Evolutionary conservation across 2,888 invertebrate species (phyloP).

Genomic region (Phaedon cochleariae): DNA sequence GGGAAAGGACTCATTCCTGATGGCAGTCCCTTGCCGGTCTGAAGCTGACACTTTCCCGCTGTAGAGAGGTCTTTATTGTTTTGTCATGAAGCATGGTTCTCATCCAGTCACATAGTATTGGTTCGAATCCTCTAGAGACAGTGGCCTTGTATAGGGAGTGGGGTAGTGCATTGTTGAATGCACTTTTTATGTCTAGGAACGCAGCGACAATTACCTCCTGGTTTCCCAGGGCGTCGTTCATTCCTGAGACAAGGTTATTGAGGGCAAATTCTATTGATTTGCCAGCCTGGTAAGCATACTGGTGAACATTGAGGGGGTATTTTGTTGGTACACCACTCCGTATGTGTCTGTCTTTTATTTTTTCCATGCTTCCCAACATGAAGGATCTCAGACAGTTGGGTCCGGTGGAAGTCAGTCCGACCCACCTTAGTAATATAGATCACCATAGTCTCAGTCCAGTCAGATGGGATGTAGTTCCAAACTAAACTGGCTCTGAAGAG

Average conservation of each 20-base stretch:
- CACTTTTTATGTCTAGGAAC: neutral
- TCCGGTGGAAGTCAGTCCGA: neutral
- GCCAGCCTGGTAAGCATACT: neutral
- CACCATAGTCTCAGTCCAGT: constrained; percentile 9
- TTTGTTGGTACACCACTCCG: neutral
- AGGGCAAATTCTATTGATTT: constrained; percentile 6
- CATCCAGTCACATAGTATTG: neutral
- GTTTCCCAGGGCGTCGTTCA: neutral
- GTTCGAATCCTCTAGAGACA: neutral
- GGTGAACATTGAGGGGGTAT: neutral
- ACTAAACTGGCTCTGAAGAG: neutral
- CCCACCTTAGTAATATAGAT: constrained; percentile 22
- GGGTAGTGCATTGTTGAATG: neutral
- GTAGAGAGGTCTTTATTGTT: no score
- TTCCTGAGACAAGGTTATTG: neutral
- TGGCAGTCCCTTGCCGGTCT: neutral
- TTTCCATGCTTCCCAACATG: constrained; percentile 7
- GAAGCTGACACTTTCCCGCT: no score
- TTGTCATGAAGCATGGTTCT: no score
- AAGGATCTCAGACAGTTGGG: constrained; percentile 19
- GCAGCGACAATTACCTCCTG: neutral
- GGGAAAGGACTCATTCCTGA: neutral
- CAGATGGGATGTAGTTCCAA: constrained; percentile 10
- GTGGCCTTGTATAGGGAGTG: neutral
- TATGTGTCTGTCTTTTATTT: neutral